Percentiles rank a stretch among this genome's conserved stretches.
Evolutionary conservation across 2,113 vertebrate genomes (phyloP).

Genomic region (Neolamprologus fasciatus): DNA sequence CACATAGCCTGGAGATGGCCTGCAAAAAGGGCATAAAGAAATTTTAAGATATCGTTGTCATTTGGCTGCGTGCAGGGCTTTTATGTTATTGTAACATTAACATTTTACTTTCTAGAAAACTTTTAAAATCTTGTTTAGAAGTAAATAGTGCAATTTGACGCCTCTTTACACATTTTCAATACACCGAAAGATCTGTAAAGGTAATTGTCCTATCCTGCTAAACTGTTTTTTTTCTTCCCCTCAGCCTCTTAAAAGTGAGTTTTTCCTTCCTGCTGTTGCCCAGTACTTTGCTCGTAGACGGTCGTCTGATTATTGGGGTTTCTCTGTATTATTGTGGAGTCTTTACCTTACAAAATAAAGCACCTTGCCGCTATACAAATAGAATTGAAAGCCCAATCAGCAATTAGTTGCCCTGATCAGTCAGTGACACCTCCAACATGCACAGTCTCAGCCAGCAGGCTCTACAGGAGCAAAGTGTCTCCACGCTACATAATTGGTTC

Average conservation of each 20-base stretch:
- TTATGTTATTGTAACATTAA: accelerated
- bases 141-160: not conserved
- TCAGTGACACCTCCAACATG: not conserved
- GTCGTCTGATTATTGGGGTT: not conserved
- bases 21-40: not conserved
- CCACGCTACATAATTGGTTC: not conserved
- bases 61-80: not conserved
- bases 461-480: not conserved
- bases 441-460: not conserved
- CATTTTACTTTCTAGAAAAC: accelerated
- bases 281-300: accelerated
- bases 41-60: not conserved
- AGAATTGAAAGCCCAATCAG: accelerated
- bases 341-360: not conserved
- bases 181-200: not conserved
- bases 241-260: accelerated
- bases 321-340: not conserved
- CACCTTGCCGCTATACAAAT: accelerated
- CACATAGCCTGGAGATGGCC: conserved; percentile 59
- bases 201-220: not conserved
- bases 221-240: accelerated
- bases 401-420: not conserved
- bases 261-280: not conserved
- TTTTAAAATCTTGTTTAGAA: not conserved
- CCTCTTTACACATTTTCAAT: accelerated